These are phyloP conservation scores for Melanotaenia nigrans DNA, from an alignment of 2,797 vertebrate species.

Conservation along the genomic window DNA sequence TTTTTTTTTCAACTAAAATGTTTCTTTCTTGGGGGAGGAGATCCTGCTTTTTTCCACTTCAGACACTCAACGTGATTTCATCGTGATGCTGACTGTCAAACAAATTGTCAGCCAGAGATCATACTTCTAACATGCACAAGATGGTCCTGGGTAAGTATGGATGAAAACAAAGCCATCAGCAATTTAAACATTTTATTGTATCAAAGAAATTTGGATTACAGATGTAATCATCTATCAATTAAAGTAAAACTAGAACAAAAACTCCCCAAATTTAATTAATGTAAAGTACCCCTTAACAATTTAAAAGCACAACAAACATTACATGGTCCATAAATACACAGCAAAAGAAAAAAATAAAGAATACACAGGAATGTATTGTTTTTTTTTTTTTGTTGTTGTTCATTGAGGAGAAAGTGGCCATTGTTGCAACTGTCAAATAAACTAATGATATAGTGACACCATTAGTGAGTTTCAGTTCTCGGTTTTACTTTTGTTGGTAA, in stretches of 20 bases:
- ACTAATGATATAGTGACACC: slow-evolving; percentile 32
- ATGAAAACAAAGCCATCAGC: slow-evolving; percentile 38
- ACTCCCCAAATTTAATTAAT: slow-evolving; percentile 46
- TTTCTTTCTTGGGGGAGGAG: neutral
- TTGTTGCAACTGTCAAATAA: slow-evolving; percentile 32
- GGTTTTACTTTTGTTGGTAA: slow-evolving; percentile 19
- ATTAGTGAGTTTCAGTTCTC: slow-evolving; percentile 25
- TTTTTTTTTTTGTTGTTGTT: slow-evolving; percentile 29
- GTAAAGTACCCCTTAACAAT: slow-evolving; percentile 60
- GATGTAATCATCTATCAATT: slow-evolving; percentile 68
- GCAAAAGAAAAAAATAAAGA: slow-evolving; percentile 35
- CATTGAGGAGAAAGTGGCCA: slow-evolving; percentile 32
- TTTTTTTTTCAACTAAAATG: neutral
- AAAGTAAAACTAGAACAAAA: slow-evolving; percentile 68
- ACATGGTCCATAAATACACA: slow-evolving; percentile 57
- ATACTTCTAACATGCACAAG: neutral
- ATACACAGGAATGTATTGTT: slow-evolving; percentile 60
- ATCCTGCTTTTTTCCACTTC: neutral
- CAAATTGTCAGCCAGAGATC: neutral
- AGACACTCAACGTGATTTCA: neutral
- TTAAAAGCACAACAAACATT: slow-evolving; percentile 64
- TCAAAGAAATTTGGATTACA: slow-evolving; percentile 78
- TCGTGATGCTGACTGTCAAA: slow-evolving; percentile 1
- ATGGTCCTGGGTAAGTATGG: neutral
- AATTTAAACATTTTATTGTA: slow-evolving; percentile 80